Evolutionary conservation across 2,797 vertebrate species (phyloP).

Genomic region (Melanotaenia nigrans): DNA sequence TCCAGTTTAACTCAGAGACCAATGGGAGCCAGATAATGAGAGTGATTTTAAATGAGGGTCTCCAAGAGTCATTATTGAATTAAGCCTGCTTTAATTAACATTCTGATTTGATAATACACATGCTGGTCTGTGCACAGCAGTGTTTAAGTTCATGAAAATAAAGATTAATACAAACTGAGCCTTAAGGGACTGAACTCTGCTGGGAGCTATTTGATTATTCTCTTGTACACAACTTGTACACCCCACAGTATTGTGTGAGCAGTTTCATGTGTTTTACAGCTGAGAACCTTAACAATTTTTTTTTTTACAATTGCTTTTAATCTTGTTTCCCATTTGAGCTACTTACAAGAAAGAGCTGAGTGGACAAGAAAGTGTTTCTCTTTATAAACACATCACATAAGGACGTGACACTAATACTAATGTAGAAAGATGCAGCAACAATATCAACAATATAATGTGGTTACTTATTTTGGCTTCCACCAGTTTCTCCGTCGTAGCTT

Average conservation of each 20-base stretch:
- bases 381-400: conserved; percentile 63
- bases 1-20: conserved; percentile 60
- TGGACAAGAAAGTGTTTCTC: conserved; percentile 55
- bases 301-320: conserved; percentile 49
- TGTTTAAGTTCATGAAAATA: conserved; percentile 47
- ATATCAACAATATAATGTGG: conserved; percentile 55
- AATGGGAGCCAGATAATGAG: conserved; percentile 73
- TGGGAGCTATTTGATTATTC: conserved; percentile 56
- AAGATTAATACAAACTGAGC: conserved; percentile 38
- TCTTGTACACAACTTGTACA: conserved; percentile 40
- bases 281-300: conserved; percentile 25
- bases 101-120: conserved; percentile 50
- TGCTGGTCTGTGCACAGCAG: conserved; percentile 52
- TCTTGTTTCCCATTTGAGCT: conserved; percentile 38
- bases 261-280: conserved; percentile 45
- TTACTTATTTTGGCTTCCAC: conserved; percentile 59
- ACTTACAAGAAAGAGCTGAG: conserved; percentile 41
- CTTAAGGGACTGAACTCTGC: conserved; percentile 45
- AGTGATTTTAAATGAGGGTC: conserved; percentile 61
- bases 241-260: conserved; percentile 36
- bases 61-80: conserved; percentile 67
- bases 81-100: conserved; percentile 70
- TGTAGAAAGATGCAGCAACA: conserved; percentile 38
- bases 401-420: conserved; percentile 40
- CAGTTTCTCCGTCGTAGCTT: conserved; percentile 14